These are phyloP conservation scores for Tetropium fuscum DNA, from an alignment of 2,888 invertebrate genomes.

Conservation along the genomic window DNA sequence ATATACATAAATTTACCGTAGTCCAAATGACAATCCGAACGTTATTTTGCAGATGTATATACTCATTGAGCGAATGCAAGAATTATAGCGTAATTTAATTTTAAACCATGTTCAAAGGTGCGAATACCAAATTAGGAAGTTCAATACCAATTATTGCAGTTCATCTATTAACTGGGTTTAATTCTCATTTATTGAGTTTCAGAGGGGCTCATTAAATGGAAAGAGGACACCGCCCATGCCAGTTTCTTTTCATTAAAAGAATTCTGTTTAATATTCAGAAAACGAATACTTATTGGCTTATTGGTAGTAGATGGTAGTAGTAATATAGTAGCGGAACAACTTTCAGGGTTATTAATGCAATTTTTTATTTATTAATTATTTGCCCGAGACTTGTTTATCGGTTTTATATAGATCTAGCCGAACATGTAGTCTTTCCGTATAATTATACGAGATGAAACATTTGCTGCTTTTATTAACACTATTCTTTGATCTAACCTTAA, in stretches of 20 bases:
- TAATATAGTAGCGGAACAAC: too few relatives aligned
- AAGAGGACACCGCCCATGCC: conserved; percentile 3
- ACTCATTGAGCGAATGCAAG: conserved; percentile 18
- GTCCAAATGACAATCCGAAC: conserved; percentile 38
- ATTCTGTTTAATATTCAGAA: neutral
- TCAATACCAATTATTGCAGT: conserved; percentile 36
- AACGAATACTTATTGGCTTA: neutral
- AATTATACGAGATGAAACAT: too few relatives aligned
- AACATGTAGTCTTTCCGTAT: too few relatives aligned
- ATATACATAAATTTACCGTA: conserved; percentile 43
- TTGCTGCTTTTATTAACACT: too few relatives aligned
- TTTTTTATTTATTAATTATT: too few relatives aligned
- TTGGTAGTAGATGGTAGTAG: too few relatives aligned
- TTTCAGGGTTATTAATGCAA: too few relatives aligned
- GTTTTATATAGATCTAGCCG: too few relatives aligned
- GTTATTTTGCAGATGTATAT: conserved; percentile 23
- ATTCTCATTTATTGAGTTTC: conserved; percentile 29
- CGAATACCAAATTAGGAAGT: conserved; percentile 36
- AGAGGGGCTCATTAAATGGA: conserved; percentile 34
- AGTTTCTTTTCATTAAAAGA: conserved; percentile 4
- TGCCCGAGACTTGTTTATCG: too few relatives aligned
- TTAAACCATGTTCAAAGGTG: conserved; percentile 35
- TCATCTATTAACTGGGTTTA: conserved; percentile 33
- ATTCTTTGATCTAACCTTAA: too few relatives aligned
- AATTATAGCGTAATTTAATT: conserved; percentile 23